Evolutionary conservation across 2,797 vertebrate genomes (phyloP).

Genomic region (Xiphorhynchus erythropygius): DNA sequence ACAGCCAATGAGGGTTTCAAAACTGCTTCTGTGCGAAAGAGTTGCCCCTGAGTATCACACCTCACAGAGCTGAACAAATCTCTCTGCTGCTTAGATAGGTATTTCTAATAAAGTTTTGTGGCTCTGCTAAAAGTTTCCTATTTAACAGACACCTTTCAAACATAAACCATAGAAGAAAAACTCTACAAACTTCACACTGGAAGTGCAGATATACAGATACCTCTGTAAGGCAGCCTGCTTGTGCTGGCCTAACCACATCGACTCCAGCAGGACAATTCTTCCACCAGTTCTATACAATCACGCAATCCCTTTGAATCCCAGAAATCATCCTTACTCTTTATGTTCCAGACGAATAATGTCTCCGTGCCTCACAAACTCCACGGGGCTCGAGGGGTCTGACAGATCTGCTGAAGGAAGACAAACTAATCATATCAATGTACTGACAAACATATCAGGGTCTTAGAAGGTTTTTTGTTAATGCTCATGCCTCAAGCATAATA

Average conservation of each 20-base stretch:
- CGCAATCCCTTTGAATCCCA: neutral
- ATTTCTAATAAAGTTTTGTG: neutral
- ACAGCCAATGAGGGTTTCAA: neutral
- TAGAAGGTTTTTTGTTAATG: neutral
- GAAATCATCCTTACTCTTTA: slow-evolving; percentile 85
- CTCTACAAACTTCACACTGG: neutral
- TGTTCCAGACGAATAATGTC: slow-evolving; percentile 92
- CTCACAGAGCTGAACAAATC: neutral
- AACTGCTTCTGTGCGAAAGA: neutral
- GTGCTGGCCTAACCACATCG: neutral
- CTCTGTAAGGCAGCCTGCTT: neutral
- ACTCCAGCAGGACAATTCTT: neutral
- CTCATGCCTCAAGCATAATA: neutral
- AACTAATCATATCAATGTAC: neutral
- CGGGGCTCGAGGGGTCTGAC: slow-evolving; percentile 75
- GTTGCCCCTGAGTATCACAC: neutral
- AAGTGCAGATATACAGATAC: neutral
- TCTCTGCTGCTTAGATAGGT: neutral
- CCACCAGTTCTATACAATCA: neutral
- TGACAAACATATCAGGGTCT: neutral
- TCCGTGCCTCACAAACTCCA: slow-evolving; percentile 90
- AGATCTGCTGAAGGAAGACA: slow-evolving; percentile 65
- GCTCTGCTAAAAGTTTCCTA: neutral
- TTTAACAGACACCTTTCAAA: neutral
- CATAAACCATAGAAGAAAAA: neutral